These are phyloP conservation scores for Apodemia hepburni DNA, from an alignment of 2,888 invertebrate species.

Conservation along the genomic window DNA sequence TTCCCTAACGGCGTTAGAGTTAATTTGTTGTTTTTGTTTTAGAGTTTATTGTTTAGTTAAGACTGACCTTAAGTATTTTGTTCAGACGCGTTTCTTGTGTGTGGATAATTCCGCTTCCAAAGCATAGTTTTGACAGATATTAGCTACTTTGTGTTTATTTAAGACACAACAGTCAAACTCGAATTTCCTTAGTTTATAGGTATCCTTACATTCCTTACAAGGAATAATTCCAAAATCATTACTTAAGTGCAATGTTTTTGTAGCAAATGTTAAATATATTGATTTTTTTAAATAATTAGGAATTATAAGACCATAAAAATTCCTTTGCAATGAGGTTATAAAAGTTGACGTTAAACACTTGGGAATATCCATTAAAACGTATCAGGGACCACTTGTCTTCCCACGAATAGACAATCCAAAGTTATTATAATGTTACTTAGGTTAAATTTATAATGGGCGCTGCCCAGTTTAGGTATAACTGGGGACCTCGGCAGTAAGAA, in stretches of 20 bases:
- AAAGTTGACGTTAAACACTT: neutral
- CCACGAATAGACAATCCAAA: conserved; percentile 68
- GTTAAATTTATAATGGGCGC: conserved; percentile 38
- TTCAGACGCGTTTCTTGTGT: conserved; percentile 20
- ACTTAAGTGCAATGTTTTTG: conserved; percentile 9
- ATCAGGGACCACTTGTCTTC: conserved; percentile 71
- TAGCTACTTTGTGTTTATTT: conserved; percentile 22
- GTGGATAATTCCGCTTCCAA: conserved; percentile 15
- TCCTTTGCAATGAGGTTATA: neutral
- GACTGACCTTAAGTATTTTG: conserved; percentile 73
- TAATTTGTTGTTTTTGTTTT: conserved; percentile 73
- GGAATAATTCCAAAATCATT: conserved; percentile 64
- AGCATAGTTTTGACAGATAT: conserved; percentile 16
- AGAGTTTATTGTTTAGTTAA: conserved; percentile 75
- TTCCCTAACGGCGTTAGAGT: conserved; percentile 71
- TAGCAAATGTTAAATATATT: conserved; percentile 3
- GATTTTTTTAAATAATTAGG: neutral
- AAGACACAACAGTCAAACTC: conserved; percentile 51
- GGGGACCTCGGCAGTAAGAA: conserved; percentile 5
- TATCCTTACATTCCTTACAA: conserved; percentile 66
- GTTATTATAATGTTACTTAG: conserved; percentile 66
- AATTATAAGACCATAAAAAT: neutral
- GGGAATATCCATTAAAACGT: conserved; percentile 11
- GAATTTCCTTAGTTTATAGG: conserved; percentile 68
- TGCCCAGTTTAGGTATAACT: conserved; percentile 6